These are phyloP conservation scores for Paragorgia papillata DNA, from an alignment of 92 coral and sea anemone species.

Conservation along the genomic window DNA sequence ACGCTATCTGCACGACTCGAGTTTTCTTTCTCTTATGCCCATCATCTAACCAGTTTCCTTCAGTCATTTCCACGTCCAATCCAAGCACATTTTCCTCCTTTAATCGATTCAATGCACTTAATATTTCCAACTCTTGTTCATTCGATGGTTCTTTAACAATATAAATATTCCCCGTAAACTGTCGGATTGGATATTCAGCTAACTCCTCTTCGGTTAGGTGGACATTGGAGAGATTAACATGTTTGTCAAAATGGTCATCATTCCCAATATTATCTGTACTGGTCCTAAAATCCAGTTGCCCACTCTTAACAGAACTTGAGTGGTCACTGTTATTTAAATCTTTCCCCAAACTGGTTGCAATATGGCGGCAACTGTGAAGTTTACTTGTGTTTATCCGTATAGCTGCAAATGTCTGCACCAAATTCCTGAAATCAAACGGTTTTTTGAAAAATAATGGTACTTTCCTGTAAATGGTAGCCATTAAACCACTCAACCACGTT, in stretches of 20 bases:
- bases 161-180: slow-evolving; percentile 25
- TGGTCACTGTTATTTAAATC: background rate
- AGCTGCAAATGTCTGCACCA: background rate
- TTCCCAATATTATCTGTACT: background rate
- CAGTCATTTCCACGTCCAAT: slow-evolving; percentile 67
- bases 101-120: slow-evolving; percentile 58
- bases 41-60: slow-evolving; percentile 32
- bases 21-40: slow-evolving; percentile 18
- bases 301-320: too few species aligned
- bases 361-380: background rate
- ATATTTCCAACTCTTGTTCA: slow-evolving; percentile 15
- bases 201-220: slow-evolving; percentile 11
- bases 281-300: background rate
- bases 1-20: slow-evolving; percentile 76
- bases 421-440: background rate
- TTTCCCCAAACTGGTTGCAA: background rate
- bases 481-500: background rate
- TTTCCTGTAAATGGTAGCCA: slow-evolving; percentile 6
- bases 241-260: background rate
- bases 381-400: background rate
- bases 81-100: slow-evolving; percentile 63
- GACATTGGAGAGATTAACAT: background rate
- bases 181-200: slow-evolving; percentile 10
- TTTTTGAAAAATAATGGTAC: slow-evolving; percentile 8
- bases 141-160: slow-evolving; percentile 16